Evolutionary conservation across 1,140 invertebrate genomes (phyloP), one percentile per base, ranked within the genome.

Genomic region (Asbolus verrucosus): DNA sequence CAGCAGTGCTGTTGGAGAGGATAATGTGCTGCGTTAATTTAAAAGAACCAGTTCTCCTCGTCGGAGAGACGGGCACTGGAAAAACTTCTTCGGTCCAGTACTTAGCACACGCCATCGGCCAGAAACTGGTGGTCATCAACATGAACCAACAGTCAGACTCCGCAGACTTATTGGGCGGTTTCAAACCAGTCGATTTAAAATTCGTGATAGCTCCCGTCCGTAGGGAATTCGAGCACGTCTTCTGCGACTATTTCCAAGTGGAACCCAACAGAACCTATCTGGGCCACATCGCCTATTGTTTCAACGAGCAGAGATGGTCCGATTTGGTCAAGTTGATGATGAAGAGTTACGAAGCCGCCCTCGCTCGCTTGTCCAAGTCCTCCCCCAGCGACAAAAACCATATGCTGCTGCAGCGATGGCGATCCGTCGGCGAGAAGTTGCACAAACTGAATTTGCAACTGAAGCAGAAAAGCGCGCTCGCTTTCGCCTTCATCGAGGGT

Each of bases 131-230:
- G 33, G 96, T 99, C 0, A 93, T 99, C n/a, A 99, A 99, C 81
- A 94, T 99, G 92, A 99, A 98, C 81, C 97, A 99, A 81, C 97
- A 99, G 81, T 98, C 94, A 74, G 97, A 99, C 83, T 95, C 93
- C 46, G 89, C 94, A 1, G 98, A 99, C 86, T 85, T 99, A 6
- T 84, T 99, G 0, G 98, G 98, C 75, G 97, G 98, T 1, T 98
- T 94, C 76, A 99, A 99, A 82, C 98, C 98, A 0, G 92, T 98
- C 0, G 95, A 98, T 82, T 78, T 98, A 1, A 94, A 92, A 78
- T 90, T 90, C 76, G 84, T 96, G 0, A 87, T 99, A 2, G 83
- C 85, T 43, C 94, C 96, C 0, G 85, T 98, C 4, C 86, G 89
- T 69, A 80, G 79, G 5, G 93, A 97, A 77, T 99, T 97, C 83